Conservation (phyloP, 2,113 vertebrate species). For the Gorilla gorilla region DNA sequence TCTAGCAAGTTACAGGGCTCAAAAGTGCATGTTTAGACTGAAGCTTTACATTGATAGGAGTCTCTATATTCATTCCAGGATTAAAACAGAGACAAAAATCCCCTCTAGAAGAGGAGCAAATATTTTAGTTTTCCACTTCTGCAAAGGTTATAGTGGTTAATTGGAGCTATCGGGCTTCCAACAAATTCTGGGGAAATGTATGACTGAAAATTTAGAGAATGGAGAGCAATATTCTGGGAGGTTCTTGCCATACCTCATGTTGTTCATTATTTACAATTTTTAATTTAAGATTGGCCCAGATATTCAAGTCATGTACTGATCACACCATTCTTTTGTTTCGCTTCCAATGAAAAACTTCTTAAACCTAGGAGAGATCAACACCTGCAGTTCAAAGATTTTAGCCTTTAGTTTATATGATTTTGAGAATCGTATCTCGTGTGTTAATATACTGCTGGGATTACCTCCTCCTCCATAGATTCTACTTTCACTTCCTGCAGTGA, state of each 20-base stretch:
- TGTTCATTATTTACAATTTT: not conserved
- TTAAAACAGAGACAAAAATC: not conserved
- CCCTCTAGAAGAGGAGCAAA: not conserved
- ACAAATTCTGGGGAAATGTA: not conserved
- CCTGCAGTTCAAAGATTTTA: not conserved
- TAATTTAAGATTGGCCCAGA: not conserved
- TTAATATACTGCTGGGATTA: conserved; percentile 22
- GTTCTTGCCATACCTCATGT: fast-evolving
- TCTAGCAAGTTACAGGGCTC: not conserved
- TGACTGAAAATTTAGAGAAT: not conserved
- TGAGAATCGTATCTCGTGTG: not conserved
- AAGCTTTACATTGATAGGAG: not conserved
- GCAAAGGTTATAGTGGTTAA: not conserved
- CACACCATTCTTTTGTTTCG: not conserved
- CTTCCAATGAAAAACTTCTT: not conserved
- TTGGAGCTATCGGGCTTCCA: not conserved
- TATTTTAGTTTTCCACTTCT: conserved; percentile 1
- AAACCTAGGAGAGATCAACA: not conserved
- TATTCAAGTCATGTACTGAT: not conserved
- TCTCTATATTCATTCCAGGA: not conserved
- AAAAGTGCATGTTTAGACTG: not conserved
- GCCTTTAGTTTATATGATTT: not conserved
- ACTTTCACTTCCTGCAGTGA: not conserved
- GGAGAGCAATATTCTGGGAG: not conserved
- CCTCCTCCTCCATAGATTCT: not conserved